A percentile compares a stretch with the other conserved stretches of the same genome.
Evolutionary conservation across 2,113 vertebrate genomes (phyloP).

Genomic region (Donacobius atricapilla): DNA sequence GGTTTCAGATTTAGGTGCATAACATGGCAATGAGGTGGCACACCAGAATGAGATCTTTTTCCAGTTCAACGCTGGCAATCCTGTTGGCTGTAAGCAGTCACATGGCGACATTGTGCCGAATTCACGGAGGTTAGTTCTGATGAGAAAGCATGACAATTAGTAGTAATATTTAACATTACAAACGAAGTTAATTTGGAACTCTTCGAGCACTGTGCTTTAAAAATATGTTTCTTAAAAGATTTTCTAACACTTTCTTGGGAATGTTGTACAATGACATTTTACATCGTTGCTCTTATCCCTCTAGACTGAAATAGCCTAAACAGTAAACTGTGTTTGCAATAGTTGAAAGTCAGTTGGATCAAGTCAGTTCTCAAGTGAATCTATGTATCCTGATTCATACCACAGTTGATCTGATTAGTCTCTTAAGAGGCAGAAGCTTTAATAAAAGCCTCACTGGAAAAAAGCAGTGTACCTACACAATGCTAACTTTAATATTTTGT

Average conservation of each 20-base stretch:
- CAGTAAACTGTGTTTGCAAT: not conserved
- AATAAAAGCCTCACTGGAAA: conserved; percentile 6
- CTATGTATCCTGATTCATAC: not conserved
- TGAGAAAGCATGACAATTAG: not conserved
- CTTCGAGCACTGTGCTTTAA: not conserved
- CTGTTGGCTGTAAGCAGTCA: not conserved
- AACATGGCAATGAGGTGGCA: not conserved
- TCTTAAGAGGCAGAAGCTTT: not conserved
- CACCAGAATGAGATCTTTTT: not conserved
- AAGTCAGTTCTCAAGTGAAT: conserved; percentile 9
- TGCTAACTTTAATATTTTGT: conserved; percentile 57
- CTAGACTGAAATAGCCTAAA: not conserved
- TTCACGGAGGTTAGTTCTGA: not conserved
- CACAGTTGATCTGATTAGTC: conserved; percentile 27
- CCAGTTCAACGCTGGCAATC: not conserved
- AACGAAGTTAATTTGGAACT: not conserved
- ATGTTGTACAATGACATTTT: not conserved
- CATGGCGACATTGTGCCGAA: rapidly evolving
- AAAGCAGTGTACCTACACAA: not conserved
- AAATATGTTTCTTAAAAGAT: not conserved
- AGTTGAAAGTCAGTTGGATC: conserved; percentile 32
- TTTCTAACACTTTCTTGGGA: not conserved
- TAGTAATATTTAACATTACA: not conserved
- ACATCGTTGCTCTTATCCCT: not conserved
- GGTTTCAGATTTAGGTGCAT: not conserved